Percentiles rank a stretch among this genome's conserved stretches.
phyloP scores from a whole-genome alignment of 2,797 vertebrate genomes.

The Xiphophorus birchmanni region DNA sequence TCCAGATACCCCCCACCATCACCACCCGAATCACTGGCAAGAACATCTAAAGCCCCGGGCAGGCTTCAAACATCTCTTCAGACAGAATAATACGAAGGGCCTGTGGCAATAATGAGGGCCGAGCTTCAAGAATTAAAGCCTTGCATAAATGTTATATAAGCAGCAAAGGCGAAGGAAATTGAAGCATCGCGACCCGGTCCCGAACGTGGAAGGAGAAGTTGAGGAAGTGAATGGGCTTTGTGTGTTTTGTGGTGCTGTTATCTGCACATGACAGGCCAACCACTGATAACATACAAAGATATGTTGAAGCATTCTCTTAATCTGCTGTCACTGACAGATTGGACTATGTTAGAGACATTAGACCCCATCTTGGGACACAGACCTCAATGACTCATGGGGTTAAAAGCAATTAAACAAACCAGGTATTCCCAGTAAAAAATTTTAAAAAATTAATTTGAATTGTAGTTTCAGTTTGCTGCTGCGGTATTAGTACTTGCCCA shows the following conservation, averaged over 20 bases:
- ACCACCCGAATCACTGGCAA: constrained; percentile 50
- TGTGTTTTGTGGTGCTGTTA: constrained; percentile 8
- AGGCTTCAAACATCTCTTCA: constrained; percentile 61
- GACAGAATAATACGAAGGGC: constrained; percentile 62
- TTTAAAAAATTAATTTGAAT: not conserved
- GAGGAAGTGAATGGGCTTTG: constrained; percentile 16
- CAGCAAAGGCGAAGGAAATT: constrained; percentile 41
- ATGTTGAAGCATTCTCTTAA: not conserved
- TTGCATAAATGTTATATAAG: constrained; percentile 65
- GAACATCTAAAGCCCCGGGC: constrained; percentile 55
- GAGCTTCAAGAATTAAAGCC: constrained; percentile 47
- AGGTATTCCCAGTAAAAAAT: not conserved
- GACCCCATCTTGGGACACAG: constrained; percentile 3
- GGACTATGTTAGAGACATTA: constrained; percentile 1
- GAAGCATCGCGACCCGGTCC: constrained; percentile 29
- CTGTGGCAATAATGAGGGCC: constrained; percentile 57
- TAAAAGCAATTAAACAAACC: not conserved
- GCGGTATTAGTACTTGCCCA: not conserved
- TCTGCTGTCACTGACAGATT: constrained; percentile 21
- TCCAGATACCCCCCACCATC: constrained; percentile 30
- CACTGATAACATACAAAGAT: constrained; percentile 18
- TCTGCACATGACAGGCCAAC: not conserved
- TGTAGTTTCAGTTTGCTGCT: not conserved
- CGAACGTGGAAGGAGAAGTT: constrained; percentile 23
- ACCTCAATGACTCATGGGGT: not conserved